Percentiles rank a stretch among this genome's conserved stretches.
Conservation (phyloP, 1,140 invertebrate species). For the Ostrea edulis region DNA sequence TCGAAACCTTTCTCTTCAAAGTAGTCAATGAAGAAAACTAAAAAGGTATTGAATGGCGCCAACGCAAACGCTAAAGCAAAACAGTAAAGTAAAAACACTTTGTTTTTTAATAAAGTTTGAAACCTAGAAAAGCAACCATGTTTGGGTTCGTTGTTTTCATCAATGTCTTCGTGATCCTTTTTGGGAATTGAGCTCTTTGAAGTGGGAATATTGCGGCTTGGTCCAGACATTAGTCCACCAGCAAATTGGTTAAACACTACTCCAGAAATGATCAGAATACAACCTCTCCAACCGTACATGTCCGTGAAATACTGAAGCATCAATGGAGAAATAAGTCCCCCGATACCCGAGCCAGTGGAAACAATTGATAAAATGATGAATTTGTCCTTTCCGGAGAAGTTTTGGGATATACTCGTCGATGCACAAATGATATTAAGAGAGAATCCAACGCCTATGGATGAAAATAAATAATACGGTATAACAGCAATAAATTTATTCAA, state of each 20-base stretch:
- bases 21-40: conserved; percentile 35
- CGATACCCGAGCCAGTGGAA: conserved; percentile 35
- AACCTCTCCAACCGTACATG: conserved; percentile 42
- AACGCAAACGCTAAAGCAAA: not conserved
- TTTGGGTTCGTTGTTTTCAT: not conserved
- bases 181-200: not conserved
- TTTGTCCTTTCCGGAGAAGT: conserved; percentile 33
- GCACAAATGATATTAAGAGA: conserved; percentile 32
- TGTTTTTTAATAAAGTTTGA: not conserved
- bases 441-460: conserved; percentile 30
- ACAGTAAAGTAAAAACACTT: not conserved
- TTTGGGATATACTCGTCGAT: conserved; percentile 6
- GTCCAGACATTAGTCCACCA: not conserved
- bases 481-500: too few relatives aligned
- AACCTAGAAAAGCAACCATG: not conserved
- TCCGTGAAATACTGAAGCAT: not conserved
- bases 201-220: not conserved
- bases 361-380: conserved; percentile 5
- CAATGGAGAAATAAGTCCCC: not conserved
- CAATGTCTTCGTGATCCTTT: too few relatives aligned
- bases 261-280: conserved; percentile 2
- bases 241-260: conserved; percentile 13
- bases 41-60: not conserved
- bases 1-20: conserved; percentile 34
- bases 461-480: not conserved